phyloP scores from a whole-genome alignment of 2,797 vertebrate genomes.

The Presbytis comata region DNA sequence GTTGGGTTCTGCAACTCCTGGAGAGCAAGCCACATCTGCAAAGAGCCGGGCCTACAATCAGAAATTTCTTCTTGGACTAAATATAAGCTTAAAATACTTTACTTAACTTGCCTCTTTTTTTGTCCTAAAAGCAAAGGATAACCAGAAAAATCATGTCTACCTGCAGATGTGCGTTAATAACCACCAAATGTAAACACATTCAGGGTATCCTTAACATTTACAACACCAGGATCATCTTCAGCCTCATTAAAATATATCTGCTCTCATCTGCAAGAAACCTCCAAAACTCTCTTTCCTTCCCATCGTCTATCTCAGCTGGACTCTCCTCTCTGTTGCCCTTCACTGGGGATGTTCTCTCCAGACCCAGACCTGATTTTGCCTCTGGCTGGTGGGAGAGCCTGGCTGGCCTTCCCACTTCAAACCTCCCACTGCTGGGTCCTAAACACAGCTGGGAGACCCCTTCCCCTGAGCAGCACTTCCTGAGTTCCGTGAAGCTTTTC shows the following conservation, averaged over 20 bases:
- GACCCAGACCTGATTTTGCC: not conserved
- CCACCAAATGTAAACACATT: not conserved
- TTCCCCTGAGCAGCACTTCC: not conserved
- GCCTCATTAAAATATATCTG: not conserved
- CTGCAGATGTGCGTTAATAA: not conserved
- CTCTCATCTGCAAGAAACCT: not conserved
- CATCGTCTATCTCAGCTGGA: no score
- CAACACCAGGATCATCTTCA: not conserved
- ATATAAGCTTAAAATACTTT: not conserved
- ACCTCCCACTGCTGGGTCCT: not conserved
- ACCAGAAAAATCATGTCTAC: not conserved
- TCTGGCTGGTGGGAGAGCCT: not conserved
- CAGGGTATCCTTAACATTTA: not conserved
- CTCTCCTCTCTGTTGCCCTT: not conserved
- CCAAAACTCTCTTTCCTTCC: not conserved
- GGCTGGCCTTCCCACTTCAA: not conserved
- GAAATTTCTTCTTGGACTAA: not conserved
- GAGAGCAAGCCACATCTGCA: not conserved
- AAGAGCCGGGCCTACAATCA: no score
- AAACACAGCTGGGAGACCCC: not conserved
- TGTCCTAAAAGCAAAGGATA: not conserved
- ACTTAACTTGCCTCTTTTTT: not conserved
- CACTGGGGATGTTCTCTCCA: not conserved
- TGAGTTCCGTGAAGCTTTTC: not conserved
- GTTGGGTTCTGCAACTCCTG: rapidly evolving